Evolutionary conservation across 2,113 vertebrate species (phyloP).

Genomic region (Burhinus bistriatus): DNA sequence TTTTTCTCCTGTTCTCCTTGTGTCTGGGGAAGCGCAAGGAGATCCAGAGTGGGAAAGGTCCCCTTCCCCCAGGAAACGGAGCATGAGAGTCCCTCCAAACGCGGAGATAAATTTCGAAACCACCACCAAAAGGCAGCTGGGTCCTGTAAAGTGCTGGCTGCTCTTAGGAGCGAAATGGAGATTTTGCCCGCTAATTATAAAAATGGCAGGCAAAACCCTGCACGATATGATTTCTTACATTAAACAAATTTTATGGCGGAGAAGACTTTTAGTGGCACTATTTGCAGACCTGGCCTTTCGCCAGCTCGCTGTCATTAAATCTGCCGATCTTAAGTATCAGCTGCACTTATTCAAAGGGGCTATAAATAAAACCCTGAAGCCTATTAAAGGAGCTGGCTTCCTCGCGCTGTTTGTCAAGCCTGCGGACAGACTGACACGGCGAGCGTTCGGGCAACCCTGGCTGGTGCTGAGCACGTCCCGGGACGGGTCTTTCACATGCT

Average conservation of each 20-base stretch:
- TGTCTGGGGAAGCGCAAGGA: not conserved
- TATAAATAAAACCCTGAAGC: slow-evolving; percentile 66
- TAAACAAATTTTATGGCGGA: slow-evolving; percentile 66
- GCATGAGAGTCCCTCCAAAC: not conserved
- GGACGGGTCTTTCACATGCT: not conserved
- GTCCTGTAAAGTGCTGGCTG: slow-evolving; percentile 8
- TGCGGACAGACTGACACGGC: not conserved
- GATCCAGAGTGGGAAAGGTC: fast-evolving
- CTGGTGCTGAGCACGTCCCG: not conserved
- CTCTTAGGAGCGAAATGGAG: not conserved
- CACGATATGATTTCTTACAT: slow-evolving; percentile 64
- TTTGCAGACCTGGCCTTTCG: slow-evolving; percentile 63
- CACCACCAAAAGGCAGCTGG: not conserved
- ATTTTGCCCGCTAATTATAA: slow-evolving; percentile 60
- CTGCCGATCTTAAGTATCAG: slow-evolving; percentile 69
- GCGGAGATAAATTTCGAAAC: not conserved
- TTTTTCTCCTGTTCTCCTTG: not conserved
- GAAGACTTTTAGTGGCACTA: slow-evolving; percentile 67
- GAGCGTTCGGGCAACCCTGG: not conserved
- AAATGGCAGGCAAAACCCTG: slow-evolving; percentile 47
- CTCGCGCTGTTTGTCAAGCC: slow-evolving; percentile 9
- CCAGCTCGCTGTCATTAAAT: slow-evolving; percentile 71
- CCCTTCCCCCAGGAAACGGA: not conserved
- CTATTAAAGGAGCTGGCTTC: slow-evolving; percentile 45
- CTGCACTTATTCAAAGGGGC: slow-evolving; percentile 68